A percentile compares a stretch with the other conserved stretches of the same genome.
Evolutionary conservation across 37 sponge, comb jelly and placozoan genomes (phyloP).

Genomic region (Agelas oroides): DNA sequence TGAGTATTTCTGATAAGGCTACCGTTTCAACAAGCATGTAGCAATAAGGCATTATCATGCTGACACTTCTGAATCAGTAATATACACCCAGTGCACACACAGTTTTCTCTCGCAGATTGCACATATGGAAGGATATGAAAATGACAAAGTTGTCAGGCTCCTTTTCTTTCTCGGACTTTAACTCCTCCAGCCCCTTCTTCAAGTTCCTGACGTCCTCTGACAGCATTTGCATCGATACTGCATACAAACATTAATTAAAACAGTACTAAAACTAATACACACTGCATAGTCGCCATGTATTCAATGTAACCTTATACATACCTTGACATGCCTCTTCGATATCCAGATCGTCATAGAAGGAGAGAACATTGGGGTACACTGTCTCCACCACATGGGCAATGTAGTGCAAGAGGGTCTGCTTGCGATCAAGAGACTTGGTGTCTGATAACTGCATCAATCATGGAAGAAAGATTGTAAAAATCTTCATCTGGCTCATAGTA

Average conservation of each 20-base stretch:
- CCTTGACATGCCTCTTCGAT: slow-evolving; percentile 66
- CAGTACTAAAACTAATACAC: background rate
- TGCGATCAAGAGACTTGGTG: slow-evolving; percentile 65
- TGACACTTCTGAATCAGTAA: too few species aligned
- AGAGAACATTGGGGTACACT: slow-evolving; percentile 68
- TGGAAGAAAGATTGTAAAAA: too few species aligned
- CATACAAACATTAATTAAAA: background rate
- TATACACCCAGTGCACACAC: too few species aligned
- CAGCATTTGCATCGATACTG: slow-evolving; percentile 77
- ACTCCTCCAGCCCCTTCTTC: slow-evolving; percentile 61
- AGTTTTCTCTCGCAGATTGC: background rate
- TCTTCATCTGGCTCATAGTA: too few species aligned
- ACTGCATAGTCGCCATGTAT: too few species aligned
- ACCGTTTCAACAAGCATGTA: too few species aligned
- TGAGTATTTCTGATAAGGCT: too few species aligned
- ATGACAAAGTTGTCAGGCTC: slow-evolving; percentile 78
- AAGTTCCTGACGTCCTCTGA: slow-evolving; percentile 62
- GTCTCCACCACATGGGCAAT: slow-evolving; percentile 76
- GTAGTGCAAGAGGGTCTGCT: slow-evolving; percentile 79
- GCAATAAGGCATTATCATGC: too few species aligned
- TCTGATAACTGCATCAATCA: slow-evolving; percentile 53
- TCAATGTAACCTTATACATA: too few species aligned
- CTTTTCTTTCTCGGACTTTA: slow-evolving; percentile 58
- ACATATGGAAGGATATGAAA: slow-evolving; percentile 81
- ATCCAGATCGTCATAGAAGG: slow-evolving; percentile 79